These are phyloP conservation scores for Leptoteleia sp. DNA, from an alignment of 1,140 invertebrate species.

Conservation along the genomic window DNA sequence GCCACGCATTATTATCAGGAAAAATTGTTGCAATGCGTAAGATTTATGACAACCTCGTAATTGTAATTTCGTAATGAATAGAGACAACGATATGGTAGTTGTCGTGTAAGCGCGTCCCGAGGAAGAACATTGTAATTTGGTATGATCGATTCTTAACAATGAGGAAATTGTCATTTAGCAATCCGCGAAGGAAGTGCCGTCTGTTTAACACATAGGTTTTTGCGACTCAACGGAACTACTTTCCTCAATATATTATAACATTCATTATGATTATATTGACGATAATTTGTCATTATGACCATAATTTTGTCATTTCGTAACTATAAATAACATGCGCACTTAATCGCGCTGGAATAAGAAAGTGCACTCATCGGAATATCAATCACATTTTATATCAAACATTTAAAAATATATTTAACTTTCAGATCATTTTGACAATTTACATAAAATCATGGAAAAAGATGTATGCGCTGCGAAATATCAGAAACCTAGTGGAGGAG, in stretches of 20 bases:
- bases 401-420: no score
- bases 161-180: slow-evolving; percentile 66
- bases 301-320: slow-evolving; percentile 41
- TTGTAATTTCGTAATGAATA: slow-evolving; percentile 58
- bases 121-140: slow-evolving; percentile 34
- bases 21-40: slow-evolving; percentile 62
- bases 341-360: no score
- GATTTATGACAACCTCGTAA: slow-evolving; percentile 59
- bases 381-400: no score
- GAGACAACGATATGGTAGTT: slow-evolving; percentile 30
- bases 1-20: slow-evolving; percentile 57
- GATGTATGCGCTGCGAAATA: no score
- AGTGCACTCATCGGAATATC: no score
- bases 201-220: slow-evolving; percentile 36
- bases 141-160: slow-evolving; percentile 59
- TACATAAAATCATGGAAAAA: no score
- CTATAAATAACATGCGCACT: no score
- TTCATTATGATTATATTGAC: slow-evolving; percentile 35
- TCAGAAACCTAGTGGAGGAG: no score
- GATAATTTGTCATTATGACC: slow-evolving; percentile 17
- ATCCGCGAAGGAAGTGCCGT: slow-evolving; percentile 42
- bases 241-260: slow-evolving; percentile 59
- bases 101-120: slow-evolving; percentile 25
- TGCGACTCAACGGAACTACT: slow-evolving; percentile 40
- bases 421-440: no score